Conservation (phyloP, 1,140 invertebrate species). For the Zaprionus tsacasi region DNA sequence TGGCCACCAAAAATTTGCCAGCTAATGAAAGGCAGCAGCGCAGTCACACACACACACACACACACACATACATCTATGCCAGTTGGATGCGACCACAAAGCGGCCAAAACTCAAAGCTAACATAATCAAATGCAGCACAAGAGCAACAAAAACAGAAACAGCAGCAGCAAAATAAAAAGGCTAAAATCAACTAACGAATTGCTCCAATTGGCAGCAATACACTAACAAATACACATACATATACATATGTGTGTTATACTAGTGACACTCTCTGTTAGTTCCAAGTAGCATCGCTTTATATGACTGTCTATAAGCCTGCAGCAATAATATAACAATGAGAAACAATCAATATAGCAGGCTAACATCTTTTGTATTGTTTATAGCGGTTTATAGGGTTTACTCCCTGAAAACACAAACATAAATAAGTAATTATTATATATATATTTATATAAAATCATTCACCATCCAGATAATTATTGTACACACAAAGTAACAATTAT, state of each 20-base stretch:
- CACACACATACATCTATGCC: slow-evolving; percentile 46
- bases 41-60: not conserved
- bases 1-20: slow-evolving; percentile 60
- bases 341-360: not conserved
- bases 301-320: not conserved
- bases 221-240: not conserved
- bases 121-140: slow-evolving; percentile 19
- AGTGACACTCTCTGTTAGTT: not conserved
- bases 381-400: too few relatives aligned
- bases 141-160: not conserved
- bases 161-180: not conserved
- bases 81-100: slow-evolving; percentile 38
- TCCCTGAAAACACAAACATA: too few relatives aligned
- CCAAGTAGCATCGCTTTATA: not conserved
- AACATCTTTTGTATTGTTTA: not conserved
- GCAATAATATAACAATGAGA: not conserved
- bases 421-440: too few relatives aligned
- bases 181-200: slow-evolving; percentile 15
- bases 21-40: slow-evolving; percentile 56
- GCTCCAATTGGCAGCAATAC: not conserved
- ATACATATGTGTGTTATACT: not conserved
- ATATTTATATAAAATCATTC: too few relatives aligned
- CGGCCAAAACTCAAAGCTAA: slow-evolving; percentile 25
- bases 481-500: too few relatives aligned
- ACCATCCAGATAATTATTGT: too few relatives aligned